Base-by-base conservation (phyloP, 2,797 vertebrate genomes). In the Tamandua tetradactyla region DNA sequence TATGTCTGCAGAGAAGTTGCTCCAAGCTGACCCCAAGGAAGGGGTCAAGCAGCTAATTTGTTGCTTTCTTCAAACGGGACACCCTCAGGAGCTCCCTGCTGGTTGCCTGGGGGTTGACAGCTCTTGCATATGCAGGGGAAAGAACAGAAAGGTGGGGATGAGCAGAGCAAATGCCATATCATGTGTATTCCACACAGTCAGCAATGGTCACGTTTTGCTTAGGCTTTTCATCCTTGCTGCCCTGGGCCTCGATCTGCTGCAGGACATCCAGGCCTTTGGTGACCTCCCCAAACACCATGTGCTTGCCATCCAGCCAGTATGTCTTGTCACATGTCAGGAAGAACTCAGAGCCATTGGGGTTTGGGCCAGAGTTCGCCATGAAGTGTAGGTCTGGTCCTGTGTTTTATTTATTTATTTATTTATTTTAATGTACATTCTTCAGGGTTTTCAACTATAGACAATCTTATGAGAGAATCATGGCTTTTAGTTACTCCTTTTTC, bases 161-260 rank as follows among this genome's bases (percentile, higher is more conserved):
- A 5, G n/a, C 27, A 25, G 44, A n/a, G 83, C n/a, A 9, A 2
- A 0, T 0, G 0, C 30, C 23, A 25, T 2, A 35, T 99, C 98
- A 99, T 7, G 98, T 98, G 35, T 98, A 99, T 98, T 99, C 99
- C 89, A 99, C 99, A 13, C 99, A 99, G 98, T 99, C 99, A 0
- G 99, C 99, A 89, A 99, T 99, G 85, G 99, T 99, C 94, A 99
- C 98, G 97, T 99, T 99, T 98, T 99, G 99, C 98, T 99, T 99
- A 0, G 99, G 98, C 93, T 99, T 99, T 88, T 99, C 99, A 0
- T 99, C 99, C 89, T 99, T 99, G 97, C 97, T 96, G 95, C 99
- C 99, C 96, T 99, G 99, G 96, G 99, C 99, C 99, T 99, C 99
- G 76, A 99, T 99, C 85, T 99, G 98, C 84, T 98, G 98, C 52